These are phyloP conservation scores for Teleogryllus occipitalis DNA, from an alignment of 1,140 invertebrate genomes.

Conservation along the genomic window DNA sequence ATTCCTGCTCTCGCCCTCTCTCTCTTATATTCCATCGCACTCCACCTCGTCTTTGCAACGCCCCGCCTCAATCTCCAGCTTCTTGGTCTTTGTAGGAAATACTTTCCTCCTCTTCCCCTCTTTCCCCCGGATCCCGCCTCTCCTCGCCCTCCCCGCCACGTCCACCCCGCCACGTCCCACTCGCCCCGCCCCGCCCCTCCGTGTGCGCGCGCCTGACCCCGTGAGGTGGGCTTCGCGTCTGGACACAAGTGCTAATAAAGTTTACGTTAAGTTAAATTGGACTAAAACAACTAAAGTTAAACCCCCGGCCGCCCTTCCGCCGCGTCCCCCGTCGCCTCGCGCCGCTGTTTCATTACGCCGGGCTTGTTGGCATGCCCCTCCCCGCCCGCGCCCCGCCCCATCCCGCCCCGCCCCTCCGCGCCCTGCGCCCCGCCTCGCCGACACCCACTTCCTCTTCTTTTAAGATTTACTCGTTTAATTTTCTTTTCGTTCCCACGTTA, in stretches of 20 bases:
- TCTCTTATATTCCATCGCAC: not conserved
- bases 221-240: not conserved
- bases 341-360: conserved; percentile 13
- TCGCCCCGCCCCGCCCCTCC: not conserved
- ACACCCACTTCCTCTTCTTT: conserved; percentile 10
- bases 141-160: not conserved
- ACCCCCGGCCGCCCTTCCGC: not conserved
- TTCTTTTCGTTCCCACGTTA: conserved; percentile 18
- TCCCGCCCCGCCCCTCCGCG: not conserved
- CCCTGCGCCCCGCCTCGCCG: conserved; percentile 6
- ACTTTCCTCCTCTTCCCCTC: not conserved
- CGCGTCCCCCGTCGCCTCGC: not conserved
- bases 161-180: not conserved
- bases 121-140: not conserved
- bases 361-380: not conserved
- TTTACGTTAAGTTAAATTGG: conserved; percentile 18
- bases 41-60: not conserved
- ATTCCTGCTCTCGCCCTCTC: too few relatives aligned
- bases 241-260: conserved; percentile 17
- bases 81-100: not conserved
- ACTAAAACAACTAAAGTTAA: conserved; percentile 17
- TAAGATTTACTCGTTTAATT: conserved; percentile 18
- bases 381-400: not conserved
- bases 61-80: too few relatives aligned
- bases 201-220: not conserved